Evolutionary conservation across 2,888 invertebrate genomes (phyloP), one percentile per base, ranked within the genome.

Genomic region (Dermolepida albohirtum): DNA sequence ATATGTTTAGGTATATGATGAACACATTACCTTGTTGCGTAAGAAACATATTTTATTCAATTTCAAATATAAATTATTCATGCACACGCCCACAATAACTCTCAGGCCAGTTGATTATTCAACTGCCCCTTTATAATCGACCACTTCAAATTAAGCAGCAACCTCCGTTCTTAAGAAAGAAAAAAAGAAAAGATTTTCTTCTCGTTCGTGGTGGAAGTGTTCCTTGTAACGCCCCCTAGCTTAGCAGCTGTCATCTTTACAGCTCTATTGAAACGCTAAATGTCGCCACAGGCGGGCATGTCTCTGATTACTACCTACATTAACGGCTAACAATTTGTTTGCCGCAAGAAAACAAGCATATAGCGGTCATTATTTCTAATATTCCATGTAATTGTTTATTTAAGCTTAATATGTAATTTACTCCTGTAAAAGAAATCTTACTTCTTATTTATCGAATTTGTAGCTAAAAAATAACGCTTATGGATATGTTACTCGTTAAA

Each of bases 21-120:
- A 55, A 62, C 29, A 34, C 47, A 47, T 49, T 62, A 47, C 17
- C 34, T 94, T 93, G 81, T 92, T 92, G 91, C 92, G 85, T 67
- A 84, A 34, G 65, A 54, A 64, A 67, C 68, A 68, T 63, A 66
- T 70, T 73, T 73, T 72, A 70, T 71, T 73, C 71, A 67, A 72
- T 71, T 71, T 71, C 59, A 68, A 66, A 63, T 66, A 74, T 74
- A 71, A 68, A 74, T 74, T 72, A 73, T 75, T 74, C 74, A 75
- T 73, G 65, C 54, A 41, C 67, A 70, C 73, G 72, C 72, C 73
- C 67, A 72, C 70, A 68, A 70, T 65, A 69, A 70, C 54, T 51
- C 64, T 66, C 41, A 64, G 64, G 51, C 66, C 69, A 66, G 65
- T 70, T 67, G 71, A 70, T 71, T 70, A 68, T 70, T 71, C 71